These are phyloP conservation scores for Onychomys torridus DNA, from an alignment of 2,797 vertebrate genomes.

Conservation along the genomic window DNA sequence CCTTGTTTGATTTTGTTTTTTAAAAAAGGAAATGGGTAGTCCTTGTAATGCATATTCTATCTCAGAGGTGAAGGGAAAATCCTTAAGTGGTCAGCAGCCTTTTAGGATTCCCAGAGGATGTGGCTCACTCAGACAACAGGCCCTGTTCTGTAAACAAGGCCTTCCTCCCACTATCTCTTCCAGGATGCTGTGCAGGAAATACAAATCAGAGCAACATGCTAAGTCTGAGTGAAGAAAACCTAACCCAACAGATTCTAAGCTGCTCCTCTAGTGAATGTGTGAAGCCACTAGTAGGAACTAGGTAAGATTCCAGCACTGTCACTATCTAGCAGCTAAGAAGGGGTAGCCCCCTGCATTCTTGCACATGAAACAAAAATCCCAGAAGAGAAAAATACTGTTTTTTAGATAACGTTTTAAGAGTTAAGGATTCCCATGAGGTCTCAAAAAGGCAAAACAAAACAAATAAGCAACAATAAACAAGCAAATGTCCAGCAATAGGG, in stretches of 20 bases:
- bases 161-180: conserved; percentile 3
- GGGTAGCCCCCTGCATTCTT: not conserved
- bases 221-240: conserved; percentile 46
- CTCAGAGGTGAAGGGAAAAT: conserved; percentile 31
- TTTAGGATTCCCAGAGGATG: conserved; percentile 1
- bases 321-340: not conserved
- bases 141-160: conserved; percentile 50
- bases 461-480: not conserved
- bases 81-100: not conserved
- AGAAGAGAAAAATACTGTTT: conserved; percentile 41
- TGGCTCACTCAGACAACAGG: not conserved
- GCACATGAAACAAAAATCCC: conserved; percentile 25
- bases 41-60: conserved; percentile 28
- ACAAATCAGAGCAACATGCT: conserved; percentile 53
- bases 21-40: conserved; percentile 54
- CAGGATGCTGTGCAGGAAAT: conserved; percentile 49
- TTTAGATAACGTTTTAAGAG: conserved; percentile 35
- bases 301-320: not conserved
- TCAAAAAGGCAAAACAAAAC: not conserved
- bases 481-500: not conserved
- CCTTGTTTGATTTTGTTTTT: conserved; percentile 48
- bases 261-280: conserved; percentile 6
- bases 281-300: not conserved
- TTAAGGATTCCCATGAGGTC: not conserved
- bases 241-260: conserved; percentile 7